Evolutionary conservation across 2,797 vertebrate species (phyloP).

Genomic region (Chelon auratus): DNA sequence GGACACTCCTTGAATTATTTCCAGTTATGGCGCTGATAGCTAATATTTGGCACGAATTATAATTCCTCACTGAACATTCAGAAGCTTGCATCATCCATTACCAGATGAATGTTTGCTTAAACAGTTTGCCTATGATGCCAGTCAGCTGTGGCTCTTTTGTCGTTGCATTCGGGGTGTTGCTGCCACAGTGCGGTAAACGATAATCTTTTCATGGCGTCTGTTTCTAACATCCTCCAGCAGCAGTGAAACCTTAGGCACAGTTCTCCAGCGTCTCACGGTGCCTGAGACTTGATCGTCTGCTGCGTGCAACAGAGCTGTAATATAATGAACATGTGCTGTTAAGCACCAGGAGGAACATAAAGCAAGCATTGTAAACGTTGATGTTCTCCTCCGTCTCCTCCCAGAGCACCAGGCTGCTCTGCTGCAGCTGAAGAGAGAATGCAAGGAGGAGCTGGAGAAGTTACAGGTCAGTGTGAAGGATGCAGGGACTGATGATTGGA

Average conservation of each 20-base stretch:
- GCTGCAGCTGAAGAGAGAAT: constrained; percentile 94
- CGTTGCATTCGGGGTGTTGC: constrained; percentile 12
- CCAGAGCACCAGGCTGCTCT: constrained; percentile 95
- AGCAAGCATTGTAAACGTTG: no score
- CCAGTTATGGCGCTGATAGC: no score
- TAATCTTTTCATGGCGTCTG: no score
- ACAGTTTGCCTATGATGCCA: constrained; percentile 3
- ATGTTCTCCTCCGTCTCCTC: constrained; percentile 27
- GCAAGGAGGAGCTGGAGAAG: constrained; percentile 94
- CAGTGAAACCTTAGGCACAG: no score
- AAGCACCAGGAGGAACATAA: no score
- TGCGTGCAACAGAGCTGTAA: no score
- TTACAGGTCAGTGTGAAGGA: constrained; percentile 85
- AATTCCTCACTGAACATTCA: not conserved
- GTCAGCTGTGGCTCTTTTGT: not conserved
- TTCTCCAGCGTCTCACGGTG: no score
- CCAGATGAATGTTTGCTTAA: constrained; percentile 22
- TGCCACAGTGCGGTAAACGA: constrained; percentile 32
- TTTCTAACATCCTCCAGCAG: no score
- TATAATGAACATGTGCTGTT: no score
- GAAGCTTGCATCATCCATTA: not conserved
- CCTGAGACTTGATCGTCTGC: no score
- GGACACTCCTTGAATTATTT: no score
- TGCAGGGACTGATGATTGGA: no score
- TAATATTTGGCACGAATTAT: constrained; percentile 4